Percentiles rank a stretch among this genome's conserved stretches.
Evolutionary conservation across 1,140 invertebrate genomes (phyloP).

Genomic region (Chymomyza costata): DNA sequence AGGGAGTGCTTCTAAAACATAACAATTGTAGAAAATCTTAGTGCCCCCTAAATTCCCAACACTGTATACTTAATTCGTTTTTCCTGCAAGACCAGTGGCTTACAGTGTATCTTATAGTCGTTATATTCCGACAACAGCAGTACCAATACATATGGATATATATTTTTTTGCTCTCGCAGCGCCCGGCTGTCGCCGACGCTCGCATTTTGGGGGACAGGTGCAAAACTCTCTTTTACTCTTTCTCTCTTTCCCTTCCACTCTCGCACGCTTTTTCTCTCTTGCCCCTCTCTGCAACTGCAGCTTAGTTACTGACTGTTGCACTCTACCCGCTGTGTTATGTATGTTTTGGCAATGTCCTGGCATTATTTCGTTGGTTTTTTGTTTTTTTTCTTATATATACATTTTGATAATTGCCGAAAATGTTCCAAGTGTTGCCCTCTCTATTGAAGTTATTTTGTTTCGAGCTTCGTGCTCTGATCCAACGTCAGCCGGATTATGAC

Average conservation of each 20-base stretch:
- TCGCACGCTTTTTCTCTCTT: background rate
- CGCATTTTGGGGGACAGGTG: slow-evolving; percentile 49
- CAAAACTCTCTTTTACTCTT: slow-evolving; percentile 33
- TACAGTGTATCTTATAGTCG: no score
- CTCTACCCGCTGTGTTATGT: no score
- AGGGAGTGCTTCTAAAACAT: no score
- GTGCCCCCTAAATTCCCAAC: no score
- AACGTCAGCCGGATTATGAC: slow-evolving; percentile 56
- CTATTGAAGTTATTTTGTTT: background rate
- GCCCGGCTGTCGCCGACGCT: slow-evolving; percentile 21
- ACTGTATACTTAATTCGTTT: no score
- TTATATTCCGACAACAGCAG: background rate
- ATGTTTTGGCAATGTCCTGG: no score
- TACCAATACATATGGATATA: background rate
- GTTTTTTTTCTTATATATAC: no score
- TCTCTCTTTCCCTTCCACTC: background rate
- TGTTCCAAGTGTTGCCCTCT: slow-evolving; percentile 31
- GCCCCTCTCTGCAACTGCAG: background rate
- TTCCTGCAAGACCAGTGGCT: background rate
- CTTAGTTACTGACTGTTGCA: no score
- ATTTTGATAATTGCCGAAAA: slow-evolving; percentile 71
- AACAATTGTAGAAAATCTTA: no score
- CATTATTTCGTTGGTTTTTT: slow-evolving; percentile 70
- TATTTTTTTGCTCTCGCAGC: background rate
- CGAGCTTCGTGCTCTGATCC: slow-evolving; percentile 53